These are phyloP conservation scores for Congeria kusceri DNA, from an alignment of 2,888 invertebrate species.

Conservation along the genomic window DNA sequence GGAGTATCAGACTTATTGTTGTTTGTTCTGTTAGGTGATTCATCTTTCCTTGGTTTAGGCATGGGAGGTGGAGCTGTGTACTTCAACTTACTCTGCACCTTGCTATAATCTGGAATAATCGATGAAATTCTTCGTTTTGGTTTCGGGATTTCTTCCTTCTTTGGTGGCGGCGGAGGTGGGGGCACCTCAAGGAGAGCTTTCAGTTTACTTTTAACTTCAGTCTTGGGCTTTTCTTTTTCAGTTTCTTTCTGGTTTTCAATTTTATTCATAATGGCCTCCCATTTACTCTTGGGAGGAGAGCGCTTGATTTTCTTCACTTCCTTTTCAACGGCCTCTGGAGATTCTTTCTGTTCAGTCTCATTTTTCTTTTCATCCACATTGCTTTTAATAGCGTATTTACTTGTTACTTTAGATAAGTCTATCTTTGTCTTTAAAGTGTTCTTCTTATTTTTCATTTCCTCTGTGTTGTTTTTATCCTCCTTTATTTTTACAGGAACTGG, in stretches of 20 bases:
- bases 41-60: constrained; percentile 38
- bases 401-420: constrained; percentile 62
- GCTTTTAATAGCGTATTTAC: constrained; percentile 62
- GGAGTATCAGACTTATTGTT: constrained; percentile 25
- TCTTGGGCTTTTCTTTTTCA: constrained; percentile 87
- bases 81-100: constrained; percentile 78
- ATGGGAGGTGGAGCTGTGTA: constrained; percentile 61
- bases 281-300: constrained; percentile 80
- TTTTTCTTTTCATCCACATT: constrained; percentile 52
- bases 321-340: constrained; percentile 67
- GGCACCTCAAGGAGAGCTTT: constrained; percentile 70
- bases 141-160: constrained; percentile 63
- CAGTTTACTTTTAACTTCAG: constrained; percentile 95
- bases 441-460: constrained; percentile 69
- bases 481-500: constrained; percentile 74
- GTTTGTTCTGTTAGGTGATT: constrained; percentile 27
- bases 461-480: constrained; percentile 71
- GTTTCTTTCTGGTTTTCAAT: constrained; percentile 86
- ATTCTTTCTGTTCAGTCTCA: constrained; percentile 47
- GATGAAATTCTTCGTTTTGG: constrained; percentile 65
- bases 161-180: constrained; percentile 53
- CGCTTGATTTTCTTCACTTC: constrained; percentile 77
- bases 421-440: constrained; percentile 62
- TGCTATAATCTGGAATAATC: constrained; percentile 79
- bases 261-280: constrained; percentile 81